Conservation (phyloP, 2,888 invertebrate genomes). For the Netelia inedita region DNA sequence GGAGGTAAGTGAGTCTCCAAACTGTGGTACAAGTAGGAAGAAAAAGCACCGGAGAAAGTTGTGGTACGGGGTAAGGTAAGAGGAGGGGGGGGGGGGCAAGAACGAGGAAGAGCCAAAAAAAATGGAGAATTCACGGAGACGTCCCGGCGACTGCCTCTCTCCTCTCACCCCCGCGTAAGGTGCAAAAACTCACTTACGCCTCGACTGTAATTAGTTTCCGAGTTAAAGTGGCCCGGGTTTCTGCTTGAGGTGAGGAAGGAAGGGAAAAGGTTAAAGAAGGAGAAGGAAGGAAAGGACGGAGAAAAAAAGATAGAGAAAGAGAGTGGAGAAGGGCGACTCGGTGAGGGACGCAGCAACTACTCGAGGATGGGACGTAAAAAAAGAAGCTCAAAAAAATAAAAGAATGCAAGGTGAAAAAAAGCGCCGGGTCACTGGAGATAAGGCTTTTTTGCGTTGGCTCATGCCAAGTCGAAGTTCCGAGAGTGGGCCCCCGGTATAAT, state of each 20-base stretch:
- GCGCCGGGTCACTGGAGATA: slow-evolving; percentile 77
- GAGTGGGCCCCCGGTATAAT: slow-evolving; percentile 71
- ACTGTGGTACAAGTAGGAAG: slow-evolving; percentile 41
- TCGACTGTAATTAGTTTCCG: slow-evolving; percentile 82
- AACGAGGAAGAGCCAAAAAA: slow-evolving; percentile 61
- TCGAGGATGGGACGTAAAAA: slow-evolving; percentile 68
- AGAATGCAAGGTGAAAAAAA: slow-evolving; percentile 70
- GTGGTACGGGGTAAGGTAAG: slow-evolving; percentile 47
- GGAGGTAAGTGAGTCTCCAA: slow-evolving; percentile 44
- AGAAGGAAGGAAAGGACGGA: slow-evolving; percentile 38
- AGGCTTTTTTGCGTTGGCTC: slow-evolving; percentile 74
- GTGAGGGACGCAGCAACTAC: slow-evolving; percentile 68
- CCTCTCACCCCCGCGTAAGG: slow-evolving; percentile 69
- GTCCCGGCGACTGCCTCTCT: slow-evolving; percentile 43
- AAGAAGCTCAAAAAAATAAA: slow-evolving; percentile 65
- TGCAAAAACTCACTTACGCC: slow-evolving; percentile 79
- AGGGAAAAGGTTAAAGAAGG: slow-evolving; percentile 51
- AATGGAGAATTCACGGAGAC: slow-evolving; percentile 69
- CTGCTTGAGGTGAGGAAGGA: slow-evolving; percentile 63
- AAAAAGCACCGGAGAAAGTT: slow-evolving; percentile 19
- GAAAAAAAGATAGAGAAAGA: slow-evolving; percentile 10
- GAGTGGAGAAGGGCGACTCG: slow-evolving; percentile 43
- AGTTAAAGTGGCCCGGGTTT: slow-evolving; percentile 79
- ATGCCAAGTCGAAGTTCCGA: slow-evolving; percentile 74
- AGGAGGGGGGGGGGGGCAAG: slow-evolving; percentile 18